Conservation (phyloP, 2,797 vertebrate genomes). For the Lepus oiostolus region DNA sequence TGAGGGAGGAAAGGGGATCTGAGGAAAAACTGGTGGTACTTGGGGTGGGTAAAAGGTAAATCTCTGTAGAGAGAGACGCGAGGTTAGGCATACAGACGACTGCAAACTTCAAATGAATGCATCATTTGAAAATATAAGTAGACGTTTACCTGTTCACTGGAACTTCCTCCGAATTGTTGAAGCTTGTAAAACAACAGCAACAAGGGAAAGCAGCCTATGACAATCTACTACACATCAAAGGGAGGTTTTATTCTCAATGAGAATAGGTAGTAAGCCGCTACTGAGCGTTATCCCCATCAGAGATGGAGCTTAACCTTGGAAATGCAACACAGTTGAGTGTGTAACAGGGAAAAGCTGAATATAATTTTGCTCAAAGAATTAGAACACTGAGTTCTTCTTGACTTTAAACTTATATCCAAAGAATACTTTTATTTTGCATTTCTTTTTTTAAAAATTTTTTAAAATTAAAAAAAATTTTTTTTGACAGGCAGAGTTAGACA, state of each 20-base stretch:
- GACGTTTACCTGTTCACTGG: slow-evolving; percentile 59
- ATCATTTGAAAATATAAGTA: background rate
- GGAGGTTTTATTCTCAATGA: slow-evolving; percentile 16
- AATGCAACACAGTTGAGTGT: slow-evolving; percentile 9
- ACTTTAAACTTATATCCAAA: slow-evolving; percentile 38
- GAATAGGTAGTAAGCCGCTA: background rate
- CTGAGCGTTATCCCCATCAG: background rate
- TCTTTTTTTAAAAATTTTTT: background rate
- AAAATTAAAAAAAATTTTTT: no score
- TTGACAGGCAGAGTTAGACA: no score
- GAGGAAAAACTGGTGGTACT: slow-evolving; percentile 59
- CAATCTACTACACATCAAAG: background rate
- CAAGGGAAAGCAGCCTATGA: background rate
- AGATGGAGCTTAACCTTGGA: background rate
- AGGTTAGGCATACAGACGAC: background rate
- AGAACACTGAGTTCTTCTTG: background rate
- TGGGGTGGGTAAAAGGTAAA: slow-evolving; percentile 57
- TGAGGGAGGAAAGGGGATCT: slow-evolving; percentile 28
- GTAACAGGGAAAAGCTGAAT: background rate
- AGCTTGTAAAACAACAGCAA: slow-evolving; percentile 73
- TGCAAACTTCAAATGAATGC: background rate
- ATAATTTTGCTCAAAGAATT: slow-evolving; percentile 38
- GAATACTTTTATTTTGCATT: slow-evolving; percentile 35
- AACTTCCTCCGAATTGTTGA: slow-evolving; percentile 31
- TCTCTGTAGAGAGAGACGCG: slow-evolving; percentile 65